phyloP scores from a whole-genome alignment of 2,113 vertebrate species.

The Lagopus muta region DNA sequence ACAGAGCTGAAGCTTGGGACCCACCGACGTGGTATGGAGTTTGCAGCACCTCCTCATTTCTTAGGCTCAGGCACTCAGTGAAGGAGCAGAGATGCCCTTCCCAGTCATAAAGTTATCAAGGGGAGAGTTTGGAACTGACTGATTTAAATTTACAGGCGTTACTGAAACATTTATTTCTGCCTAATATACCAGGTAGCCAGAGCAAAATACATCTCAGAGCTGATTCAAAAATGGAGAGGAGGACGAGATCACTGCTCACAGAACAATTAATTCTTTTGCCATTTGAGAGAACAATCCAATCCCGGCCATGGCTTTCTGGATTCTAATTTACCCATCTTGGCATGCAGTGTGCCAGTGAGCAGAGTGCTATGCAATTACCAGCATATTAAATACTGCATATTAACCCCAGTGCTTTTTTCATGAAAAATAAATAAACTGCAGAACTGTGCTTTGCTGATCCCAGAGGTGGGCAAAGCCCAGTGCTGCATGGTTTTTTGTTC shows the following conservation, averaged over 20 bases:
- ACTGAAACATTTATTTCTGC: neutral
- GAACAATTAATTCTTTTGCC: neutral
- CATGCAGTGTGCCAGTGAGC: neutral
- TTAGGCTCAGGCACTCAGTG: neutral
- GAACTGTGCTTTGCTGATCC: neutral
- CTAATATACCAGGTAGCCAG: neutral
- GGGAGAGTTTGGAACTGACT: neutral
- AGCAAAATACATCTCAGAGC: neutral
- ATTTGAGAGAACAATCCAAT: neutral
- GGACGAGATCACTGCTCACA: neutral
- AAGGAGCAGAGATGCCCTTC: neutral
- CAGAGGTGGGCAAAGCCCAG: conserved; percentile 34
- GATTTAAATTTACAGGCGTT: neutral
- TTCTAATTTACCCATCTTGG: neutral
- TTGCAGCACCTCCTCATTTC: neutral
- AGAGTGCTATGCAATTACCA: neutral
- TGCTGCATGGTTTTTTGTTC: neutral
- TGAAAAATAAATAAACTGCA: neutral
- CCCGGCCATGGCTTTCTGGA: neutral
- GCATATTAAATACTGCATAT: neutral
- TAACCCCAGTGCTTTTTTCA: neutral
- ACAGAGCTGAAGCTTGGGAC: neutral
- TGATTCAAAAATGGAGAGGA: neutral
- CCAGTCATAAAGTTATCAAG: conserved; percentile 1
- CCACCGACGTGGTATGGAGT: neutral